These are phyloP conservation scores for Adelognathus sp. DNA, from an alignment of 2,888 invertebrate species.

Conservation along the genomic window DNA sequence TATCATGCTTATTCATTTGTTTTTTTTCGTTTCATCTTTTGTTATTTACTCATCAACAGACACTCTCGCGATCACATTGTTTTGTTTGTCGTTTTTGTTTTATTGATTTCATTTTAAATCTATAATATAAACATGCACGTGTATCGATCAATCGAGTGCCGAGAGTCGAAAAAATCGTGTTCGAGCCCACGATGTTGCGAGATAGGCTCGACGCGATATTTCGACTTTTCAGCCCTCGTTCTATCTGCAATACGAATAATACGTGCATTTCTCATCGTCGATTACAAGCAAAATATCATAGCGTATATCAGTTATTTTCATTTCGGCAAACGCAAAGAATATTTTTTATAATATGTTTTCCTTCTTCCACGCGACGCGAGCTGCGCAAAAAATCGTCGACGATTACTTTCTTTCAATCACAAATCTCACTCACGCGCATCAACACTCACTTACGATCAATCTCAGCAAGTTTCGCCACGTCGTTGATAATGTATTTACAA, in stretches of 20 bases:
- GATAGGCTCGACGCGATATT: not conserved
- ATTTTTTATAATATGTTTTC: not conserved
- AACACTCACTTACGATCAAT: conserved; percentile 7
- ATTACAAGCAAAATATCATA: conserved; percentile 69
- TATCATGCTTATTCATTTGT: not conserved
- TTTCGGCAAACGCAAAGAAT: conserved; percentile 56
- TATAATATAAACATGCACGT: conserved; percentile 7
- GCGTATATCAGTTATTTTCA: conserved; percentile 48
- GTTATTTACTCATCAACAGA: conserved; percentile 71
- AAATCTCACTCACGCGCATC: conserved; percentile 9
- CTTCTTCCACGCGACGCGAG: conserved; percentile 21
- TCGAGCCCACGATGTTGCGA: not conserved
- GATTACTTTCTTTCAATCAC: not conserved
- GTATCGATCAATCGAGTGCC: not conserved
- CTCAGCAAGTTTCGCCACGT: conserved; percentile 15
- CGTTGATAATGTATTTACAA: conserved; percentile 41
- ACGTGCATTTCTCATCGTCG: conserved; percentile 69
- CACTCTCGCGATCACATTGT: conserved; percentile 75
- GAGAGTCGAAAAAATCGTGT: not conserved
- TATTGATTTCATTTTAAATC: conserved; percentile 13
- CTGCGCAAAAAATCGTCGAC: conserved; percentile 26
- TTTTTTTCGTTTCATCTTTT: conserved; percentile 4
- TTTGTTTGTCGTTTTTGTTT: conserved; percentile 46
- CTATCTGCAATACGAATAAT: conserved; percentile 46
- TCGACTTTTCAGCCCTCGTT: not conserved